Percentiles rank a stretch among this genome's conserved stretches.
Evolutionary conservation across 2,113 vertebrate species (phyloP).

Genomic region (Donacobius atricapilla): DNA sequence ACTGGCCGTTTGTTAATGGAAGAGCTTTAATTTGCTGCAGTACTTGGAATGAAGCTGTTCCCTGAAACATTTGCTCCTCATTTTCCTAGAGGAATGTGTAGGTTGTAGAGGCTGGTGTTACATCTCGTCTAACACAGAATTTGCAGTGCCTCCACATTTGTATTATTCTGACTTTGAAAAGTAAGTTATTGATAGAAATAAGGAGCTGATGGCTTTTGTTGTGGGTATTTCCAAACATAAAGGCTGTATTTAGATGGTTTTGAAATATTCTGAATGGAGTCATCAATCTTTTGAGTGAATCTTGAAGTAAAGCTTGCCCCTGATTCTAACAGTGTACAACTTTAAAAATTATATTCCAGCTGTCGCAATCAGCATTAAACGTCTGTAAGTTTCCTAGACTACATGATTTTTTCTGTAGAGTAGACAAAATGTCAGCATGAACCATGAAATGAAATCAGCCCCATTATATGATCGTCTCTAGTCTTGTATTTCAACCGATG

Average conservation of each 20-base stretch:
- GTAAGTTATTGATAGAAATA: not conserved
- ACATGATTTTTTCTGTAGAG: not conserved
- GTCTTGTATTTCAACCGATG: not conserved
- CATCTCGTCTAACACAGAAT: not conserved
- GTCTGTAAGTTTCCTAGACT: not conserved
- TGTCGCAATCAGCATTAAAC: not conserved
- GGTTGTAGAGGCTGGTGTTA: not conserved
- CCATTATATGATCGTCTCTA: not conserved
- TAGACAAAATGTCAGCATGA: not conserved
- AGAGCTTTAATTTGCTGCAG: not conserved
- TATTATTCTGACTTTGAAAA: not conserved
- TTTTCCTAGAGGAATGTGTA: not conserved
- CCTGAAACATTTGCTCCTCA: not conserved
- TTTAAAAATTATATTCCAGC: not conserved
- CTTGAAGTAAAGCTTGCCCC: not conserved
- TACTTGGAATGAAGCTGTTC: not conserved
- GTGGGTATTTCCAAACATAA: not conserved
- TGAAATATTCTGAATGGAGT: constrained; percentile 23
- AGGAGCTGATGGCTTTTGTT: not conserved
- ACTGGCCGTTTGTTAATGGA: not conserved
- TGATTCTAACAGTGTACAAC: not conserved
- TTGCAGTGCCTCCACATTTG: not conserved
- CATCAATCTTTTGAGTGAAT: constrained; percentile 26
- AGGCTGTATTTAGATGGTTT: not conserved
- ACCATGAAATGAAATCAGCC: not conserved